phyloP scores from a whole-genome alignment of 2,113 vertebrate species.

The Psammodynastes pulverulentus region DNA sequence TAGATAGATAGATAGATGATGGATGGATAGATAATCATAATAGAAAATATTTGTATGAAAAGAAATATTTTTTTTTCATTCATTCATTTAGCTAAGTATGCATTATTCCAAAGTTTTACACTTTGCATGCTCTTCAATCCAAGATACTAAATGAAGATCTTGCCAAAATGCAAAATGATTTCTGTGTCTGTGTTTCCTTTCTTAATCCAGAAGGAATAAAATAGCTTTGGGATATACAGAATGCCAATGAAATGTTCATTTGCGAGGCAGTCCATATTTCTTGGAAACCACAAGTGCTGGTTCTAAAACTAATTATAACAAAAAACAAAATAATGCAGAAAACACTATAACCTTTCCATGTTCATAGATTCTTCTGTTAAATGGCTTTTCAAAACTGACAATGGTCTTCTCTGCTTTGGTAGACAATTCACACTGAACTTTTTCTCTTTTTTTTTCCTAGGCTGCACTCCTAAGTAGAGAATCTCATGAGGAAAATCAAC shows the following conservation, averaged over 20 bases:
- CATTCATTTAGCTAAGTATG: slow-evolving; percentile 1
- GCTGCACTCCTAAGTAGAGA: background rate
- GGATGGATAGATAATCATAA: rapidly evolving
- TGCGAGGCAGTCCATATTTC: background rate
- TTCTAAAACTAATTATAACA: background rate
- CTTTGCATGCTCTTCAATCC: slow-evolving; percentile 14
- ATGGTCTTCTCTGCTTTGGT: background rate
- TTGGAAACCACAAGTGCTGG: background rate
- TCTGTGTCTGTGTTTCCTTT: background rate
- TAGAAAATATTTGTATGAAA: background rate
- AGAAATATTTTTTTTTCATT: background rate
- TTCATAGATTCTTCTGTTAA: background rate
- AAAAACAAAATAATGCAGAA: background rate
- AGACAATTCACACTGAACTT: background rate
- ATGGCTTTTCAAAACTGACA: background rate
- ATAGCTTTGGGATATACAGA: background rate
- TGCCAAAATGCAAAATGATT: background rate
- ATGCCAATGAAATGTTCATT: background rate
- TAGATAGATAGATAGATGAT: background rate
- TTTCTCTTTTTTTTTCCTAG: background rate
- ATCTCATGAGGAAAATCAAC: background rate
- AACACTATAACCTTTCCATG: background rate
- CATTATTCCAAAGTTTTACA: background rate
- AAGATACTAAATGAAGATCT: slow-evolving; percentile 11
- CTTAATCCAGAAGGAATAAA: background rate